A percentile compares a stretch with the other conserved stretches of the same genome.
These are phyloP conservation scores for Arctopsyche grandis DNA, from an alignment of 1,140 invertebrate genomes.

Conservation along the genomic window DNA sequence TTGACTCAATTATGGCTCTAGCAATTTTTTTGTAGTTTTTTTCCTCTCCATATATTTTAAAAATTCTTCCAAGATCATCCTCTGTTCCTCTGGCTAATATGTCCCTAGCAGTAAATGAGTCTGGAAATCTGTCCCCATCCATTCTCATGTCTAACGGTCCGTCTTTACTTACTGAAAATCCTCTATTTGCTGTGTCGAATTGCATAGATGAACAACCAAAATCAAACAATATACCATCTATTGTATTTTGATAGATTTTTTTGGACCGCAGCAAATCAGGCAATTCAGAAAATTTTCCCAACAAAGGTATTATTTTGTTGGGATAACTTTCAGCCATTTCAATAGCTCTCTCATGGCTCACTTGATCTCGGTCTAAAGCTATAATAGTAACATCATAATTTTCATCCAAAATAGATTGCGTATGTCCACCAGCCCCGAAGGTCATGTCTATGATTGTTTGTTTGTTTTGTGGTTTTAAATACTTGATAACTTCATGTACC, in stretches of 20 bases:
- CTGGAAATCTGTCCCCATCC: constrained; percentile 79
- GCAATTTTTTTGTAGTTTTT: constrained; percentile 88
- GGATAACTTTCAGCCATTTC: constrained; percentile 73
- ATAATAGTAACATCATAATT: constrained; percentile 74
- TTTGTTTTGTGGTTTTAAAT: constrained; percentile 71
- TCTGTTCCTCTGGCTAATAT: constrained; percentile 84
- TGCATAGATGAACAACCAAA: constrained; percentile 98
- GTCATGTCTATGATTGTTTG: constrained; percentile 88
- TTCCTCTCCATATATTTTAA: constrained; percentile 93
- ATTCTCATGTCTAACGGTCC: constrained; percentile 96
- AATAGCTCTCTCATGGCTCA: constrained; percentile 75
- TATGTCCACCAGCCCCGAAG: constrained; percentile 94
- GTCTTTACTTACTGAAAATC: constrained; percentile 86
- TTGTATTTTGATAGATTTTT: constrained; percentile 70
- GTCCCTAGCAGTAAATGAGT: constrained; percentile 84
- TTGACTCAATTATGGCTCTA: constrained; percentile 86
- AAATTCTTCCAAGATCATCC: constrained; percentile 80
- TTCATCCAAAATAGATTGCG: constrained; percentile 70
- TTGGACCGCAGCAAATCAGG: constrained; percentile 72
- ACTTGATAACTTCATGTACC: constrained; percentile 74
- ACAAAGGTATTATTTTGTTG: constrained; percentile 76
- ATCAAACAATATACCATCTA: constrained; percentile 93
- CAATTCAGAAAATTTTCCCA: constrained; percentile 90
- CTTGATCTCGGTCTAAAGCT: constrained; percentile 90
- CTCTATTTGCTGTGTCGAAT: constrained; percentile 81